A percentile compares a stretch with the other conserved stretches of the same genome.
These are phyloP conservation scores for Amblyjoppa fuscipennis DNA, from an alignment of 2,888 invertebrate genomes.

Conservation along the genomic window DNA sequence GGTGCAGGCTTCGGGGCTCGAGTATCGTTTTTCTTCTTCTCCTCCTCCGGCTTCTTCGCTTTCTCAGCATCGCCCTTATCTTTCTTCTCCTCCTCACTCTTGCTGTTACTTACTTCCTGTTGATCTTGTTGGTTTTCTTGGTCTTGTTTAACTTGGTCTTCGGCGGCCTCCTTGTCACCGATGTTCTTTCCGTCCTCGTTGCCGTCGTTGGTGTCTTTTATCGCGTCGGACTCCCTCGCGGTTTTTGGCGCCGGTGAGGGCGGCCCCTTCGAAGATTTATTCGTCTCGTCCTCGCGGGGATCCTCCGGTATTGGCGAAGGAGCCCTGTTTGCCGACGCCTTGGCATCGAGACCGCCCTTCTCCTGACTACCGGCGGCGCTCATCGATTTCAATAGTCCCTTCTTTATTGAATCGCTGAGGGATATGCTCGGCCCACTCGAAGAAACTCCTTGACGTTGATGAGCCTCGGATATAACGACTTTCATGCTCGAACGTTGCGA, in stretches of 20 bases:
- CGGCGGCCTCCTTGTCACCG: slow-evolving; percentile 2
- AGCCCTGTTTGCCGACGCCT: slow-evolving; percentile 73
- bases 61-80: slow-evolving; percentile 28
- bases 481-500: slow-evolving; percentile 71
- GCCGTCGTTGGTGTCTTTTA: no score
- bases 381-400: slow-evolving; percentile 74
- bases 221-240: slow-evolving; percentile 80
- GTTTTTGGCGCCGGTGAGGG: slow-evolving; percentile 78
- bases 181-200: slow-evolving; percentile 61
- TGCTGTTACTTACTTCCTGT: neutral
- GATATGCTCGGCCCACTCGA: slow-evolving; percentile 52
- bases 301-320: slow-evolving; percentile 88
- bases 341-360: slow-evolving; percentile 52
- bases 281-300: slow-evolving; percentile 86
- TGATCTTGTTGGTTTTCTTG: neutral
- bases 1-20: slow-evolving; percentile 57
- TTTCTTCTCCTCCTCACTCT: slow-evolving; percentile 23
- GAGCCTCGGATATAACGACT: slow-evolving; percentile 54
- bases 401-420: slow-evolving; percentile 73
- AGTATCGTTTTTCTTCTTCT: slow-evolving; percentile 67
- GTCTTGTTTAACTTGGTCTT: neutral
- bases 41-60: slow-evolving; percentile 69
- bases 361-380: slow-evolving; percentile 72
- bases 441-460: slow-evolving; percentile 29
- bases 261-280: slow-evolving; percentile 71